Evolutionary conservation across 2,113 vertebrate genomes (phyloP).

Genomic region (Peucedramus taeniatus): DNA sequence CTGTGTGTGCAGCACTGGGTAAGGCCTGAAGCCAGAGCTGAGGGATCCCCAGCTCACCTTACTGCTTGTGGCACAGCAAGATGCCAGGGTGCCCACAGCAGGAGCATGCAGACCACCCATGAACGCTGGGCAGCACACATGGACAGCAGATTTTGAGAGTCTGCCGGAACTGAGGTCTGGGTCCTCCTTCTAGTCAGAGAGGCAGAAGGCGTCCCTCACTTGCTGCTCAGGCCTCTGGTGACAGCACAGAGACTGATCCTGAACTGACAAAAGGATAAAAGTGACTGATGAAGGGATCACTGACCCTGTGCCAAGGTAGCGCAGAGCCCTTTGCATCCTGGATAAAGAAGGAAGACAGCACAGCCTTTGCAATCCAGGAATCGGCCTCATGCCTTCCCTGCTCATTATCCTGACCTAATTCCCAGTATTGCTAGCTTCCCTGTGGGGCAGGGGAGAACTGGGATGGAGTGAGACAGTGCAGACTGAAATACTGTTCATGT

Average conservation of each 20-base stretch:
- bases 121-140: neutral
- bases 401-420: neutral
- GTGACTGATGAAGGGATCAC: neutral
- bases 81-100: neutral
- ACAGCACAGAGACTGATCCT: neutral
- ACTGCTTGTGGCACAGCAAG: neutral
- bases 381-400: neutral
- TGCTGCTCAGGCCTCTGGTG: neutral
- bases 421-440: neutral
- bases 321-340: neutral
- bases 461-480: neutral
- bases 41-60: neutral
- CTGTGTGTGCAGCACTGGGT: neutral
- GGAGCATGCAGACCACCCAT: neutral
- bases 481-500: neutral
- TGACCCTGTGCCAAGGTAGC: neutral
- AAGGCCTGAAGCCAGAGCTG: neutral
- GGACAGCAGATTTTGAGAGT: neutral
- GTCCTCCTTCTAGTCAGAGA: neutral
- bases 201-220: neutral
- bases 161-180: neutral
- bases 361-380: neutral
- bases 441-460: fast-evolving
- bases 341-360: neutral
- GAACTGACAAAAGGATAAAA: neutral